Evolutionary conservation across 2,797 vertebrate genomes (phyloP).

Genomic region (Sorex maritimensis): DNA sequence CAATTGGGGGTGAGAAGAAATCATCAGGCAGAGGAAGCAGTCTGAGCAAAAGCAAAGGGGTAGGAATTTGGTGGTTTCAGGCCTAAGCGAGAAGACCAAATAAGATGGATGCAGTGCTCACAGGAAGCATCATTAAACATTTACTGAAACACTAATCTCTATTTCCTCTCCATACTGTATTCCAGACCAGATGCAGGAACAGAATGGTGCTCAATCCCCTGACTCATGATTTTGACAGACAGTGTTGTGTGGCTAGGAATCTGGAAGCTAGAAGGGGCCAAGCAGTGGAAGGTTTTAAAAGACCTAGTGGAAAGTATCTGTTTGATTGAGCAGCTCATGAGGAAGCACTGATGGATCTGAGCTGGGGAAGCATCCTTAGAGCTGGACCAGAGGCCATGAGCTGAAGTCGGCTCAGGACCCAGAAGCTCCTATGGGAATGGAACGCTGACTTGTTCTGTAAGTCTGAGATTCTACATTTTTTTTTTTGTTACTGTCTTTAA

Average conservation of each 20-base stretch:
- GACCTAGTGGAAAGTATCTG: background rate
- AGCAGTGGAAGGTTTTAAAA: conserved; percentile 34
- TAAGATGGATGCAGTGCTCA: background rate
- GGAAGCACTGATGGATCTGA: background rate
- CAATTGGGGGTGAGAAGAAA: background rate
- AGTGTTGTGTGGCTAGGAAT: conserved; percentile 14
- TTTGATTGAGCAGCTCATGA: background rate
- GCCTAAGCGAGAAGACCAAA: background rate
- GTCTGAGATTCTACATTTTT: background rate
- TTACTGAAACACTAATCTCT: conserved; percentile 47
- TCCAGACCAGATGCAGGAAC: conserved; percentile 10
- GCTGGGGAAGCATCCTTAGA: background rate
- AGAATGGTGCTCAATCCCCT: background rate
- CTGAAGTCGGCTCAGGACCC: background rate
- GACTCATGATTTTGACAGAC: conserved; percentile 38
- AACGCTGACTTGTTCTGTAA: background rate
- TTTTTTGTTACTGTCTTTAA: too few relatives aligned
- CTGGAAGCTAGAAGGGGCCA: background rate
- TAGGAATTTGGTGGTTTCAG: background rate
- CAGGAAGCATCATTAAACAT: conserved; percentile 33
- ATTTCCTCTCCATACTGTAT: background rate
- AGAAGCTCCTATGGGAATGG: background rate
- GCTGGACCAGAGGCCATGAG: background rate
- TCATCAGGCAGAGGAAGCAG: background rate
- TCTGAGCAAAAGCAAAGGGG: conserved; percentile 31